A percentile compares a stretch with the other conserved stretches of the same genome.
Evolutionary conservation across 2,888 invertebrate genomes (phyloP).

Genomic region (Mythimna lalbum): DNA sequence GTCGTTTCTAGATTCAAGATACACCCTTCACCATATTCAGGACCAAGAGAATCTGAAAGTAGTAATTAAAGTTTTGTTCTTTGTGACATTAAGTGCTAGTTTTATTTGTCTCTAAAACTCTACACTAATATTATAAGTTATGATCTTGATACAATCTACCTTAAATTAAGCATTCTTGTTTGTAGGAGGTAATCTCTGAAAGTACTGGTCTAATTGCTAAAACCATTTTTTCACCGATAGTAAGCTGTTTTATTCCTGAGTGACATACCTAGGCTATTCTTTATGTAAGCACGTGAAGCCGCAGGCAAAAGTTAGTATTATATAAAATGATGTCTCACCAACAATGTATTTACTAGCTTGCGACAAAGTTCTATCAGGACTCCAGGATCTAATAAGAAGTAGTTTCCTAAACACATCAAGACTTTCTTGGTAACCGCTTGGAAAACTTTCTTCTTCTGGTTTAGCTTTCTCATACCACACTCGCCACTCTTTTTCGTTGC

Average conservation of each 20-base stretch:
- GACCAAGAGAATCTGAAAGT: slow-evolving; percentile 94
- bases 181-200: too few species aligned
- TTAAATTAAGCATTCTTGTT: too few species aligned
- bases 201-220: too few species aligned
- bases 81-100: too few species aligned
- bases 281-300: too few species aligned
- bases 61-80: not conserved
- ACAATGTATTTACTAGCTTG: slow-evolving; percentile 98
- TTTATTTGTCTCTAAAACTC: not conserved
- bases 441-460: slow-evolving; percentile 97
- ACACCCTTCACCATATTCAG: slow-evolving; percentile 97
- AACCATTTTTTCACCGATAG: too few species aligned
- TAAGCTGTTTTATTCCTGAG: too few species aligned
- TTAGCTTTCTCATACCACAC: slow-evolving; percentile 97
- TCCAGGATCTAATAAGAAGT: slow-evolving; percentile 97
- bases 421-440: slow-evolving; percentile 96
- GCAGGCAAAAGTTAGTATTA: too few species aligned
- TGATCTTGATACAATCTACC: too few species aligned
- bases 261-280: too few species aligned
- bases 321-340: slow-evolving; percentile 84
- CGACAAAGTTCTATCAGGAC: slow-evolving; percentile 98
- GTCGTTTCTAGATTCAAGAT: slow-evolving; percentile 97
- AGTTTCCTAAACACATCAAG: slow-evolving; percentile 97
- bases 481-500: slow-evolving; percentile 97
- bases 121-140: too few species aligned